phyloP scores from a whole-genome alignment of 2,888 invertebrate genomes.

The Caenorhabditis afra region DNA sequence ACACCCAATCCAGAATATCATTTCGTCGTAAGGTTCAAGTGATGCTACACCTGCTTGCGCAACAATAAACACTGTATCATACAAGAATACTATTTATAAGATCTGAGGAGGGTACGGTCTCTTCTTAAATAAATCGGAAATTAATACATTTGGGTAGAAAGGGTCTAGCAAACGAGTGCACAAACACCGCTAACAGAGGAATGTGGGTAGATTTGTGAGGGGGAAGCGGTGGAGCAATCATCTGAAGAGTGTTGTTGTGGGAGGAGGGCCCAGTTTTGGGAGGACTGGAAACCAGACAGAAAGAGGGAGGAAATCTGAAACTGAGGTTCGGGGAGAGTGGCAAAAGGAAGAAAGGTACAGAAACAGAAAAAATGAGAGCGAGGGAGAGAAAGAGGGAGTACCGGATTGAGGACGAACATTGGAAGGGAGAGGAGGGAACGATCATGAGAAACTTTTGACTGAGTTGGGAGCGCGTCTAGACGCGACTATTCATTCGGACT shows the following conservation, averaged over 20 bases:
- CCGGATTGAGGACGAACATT: constrained; percentile 32
- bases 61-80: constrained; percentile 32
- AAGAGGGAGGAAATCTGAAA: constrained; percentile 8
- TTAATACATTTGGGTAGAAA: constrained; percentile 54
- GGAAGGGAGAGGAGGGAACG: constrained; percentile 19
- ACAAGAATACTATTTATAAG: constrained; percentile 45
- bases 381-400: constrained; percentile 9
- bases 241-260: constrained; percentile 22
- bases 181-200: constrained; percentile 38
- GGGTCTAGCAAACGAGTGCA: constrained; percentile 45
- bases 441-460: constrained; percentile 38
- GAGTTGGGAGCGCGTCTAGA: constrained; percentile 23
- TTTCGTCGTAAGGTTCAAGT: constrained; percentile 16
- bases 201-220: not conserved
- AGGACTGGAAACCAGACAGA: too few species aligned
- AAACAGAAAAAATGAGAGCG: constrained; percentile 14
- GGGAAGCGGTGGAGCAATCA: constrained; percentile 50
- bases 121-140: constrained; percentile 12
- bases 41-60: constrained; percentile 41
- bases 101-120: constrained; percentile 19
- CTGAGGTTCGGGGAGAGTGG: constrained; percentile 44
- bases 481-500: constrained; percentile 33
- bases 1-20: constrained; percentile 43
- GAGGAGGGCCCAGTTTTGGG: not conserved
- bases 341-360: constrained; percentile 20